Conservation (phyloP, 2,797 vertebrate genomes). For the Halcyon chelicuti region DNA sequence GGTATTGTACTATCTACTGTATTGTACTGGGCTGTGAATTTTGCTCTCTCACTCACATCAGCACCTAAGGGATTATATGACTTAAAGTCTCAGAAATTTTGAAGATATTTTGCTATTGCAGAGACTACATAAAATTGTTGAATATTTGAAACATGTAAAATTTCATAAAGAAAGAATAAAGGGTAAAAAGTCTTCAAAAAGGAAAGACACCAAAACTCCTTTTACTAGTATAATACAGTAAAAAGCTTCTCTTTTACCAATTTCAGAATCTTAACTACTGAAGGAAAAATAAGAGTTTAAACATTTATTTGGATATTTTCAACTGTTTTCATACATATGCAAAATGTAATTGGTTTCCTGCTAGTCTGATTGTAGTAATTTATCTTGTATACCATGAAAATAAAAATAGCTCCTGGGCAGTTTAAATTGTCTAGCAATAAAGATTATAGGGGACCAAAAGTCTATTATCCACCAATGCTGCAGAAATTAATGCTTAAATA, state of each 20-base stretch:
- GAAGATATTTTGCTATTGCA: not conserved
- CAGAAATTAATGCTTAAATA: constrained; percentile 48
- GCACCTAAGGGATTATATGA: not conserved
- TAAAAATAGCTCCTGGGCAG: constrained; percentile 27
- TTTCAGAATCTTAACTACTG: not conserved
- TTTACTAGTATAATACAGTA: not conserved
- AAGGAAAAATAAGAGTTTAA: not conserved
- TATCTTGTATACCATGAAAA: constrained; percentile 20
- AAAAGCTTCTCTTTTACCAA: not conserved
- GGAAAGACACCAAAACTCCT: not conserved
- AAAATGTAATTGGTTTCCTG: constrained; percentile 8
- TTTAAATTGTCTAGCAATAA: constrained; percentile 1
- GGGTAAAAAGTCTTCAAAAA: not conserved
- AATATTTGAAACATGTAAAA: not conserved
- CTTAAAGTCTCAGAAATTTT: not conserved
- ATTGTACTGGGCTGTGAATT: not conserved
- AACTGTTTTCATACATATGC: not conserved
- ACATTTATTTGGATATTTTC: not conserved
- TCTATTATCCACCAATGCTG: not conserved
- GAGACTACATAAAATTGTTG: not conserved
- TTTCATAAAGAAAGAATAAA: not conserved
- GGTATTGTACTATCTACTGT: not conserved
- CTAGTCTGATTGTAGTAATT: not conserved
- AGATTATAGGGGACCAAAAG: not conserved
- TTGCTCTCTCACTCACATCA: not conserved